phyloP scores from a whole-genome alignment of 2,797 vertebrate species.

The Channa striata region DNA sequence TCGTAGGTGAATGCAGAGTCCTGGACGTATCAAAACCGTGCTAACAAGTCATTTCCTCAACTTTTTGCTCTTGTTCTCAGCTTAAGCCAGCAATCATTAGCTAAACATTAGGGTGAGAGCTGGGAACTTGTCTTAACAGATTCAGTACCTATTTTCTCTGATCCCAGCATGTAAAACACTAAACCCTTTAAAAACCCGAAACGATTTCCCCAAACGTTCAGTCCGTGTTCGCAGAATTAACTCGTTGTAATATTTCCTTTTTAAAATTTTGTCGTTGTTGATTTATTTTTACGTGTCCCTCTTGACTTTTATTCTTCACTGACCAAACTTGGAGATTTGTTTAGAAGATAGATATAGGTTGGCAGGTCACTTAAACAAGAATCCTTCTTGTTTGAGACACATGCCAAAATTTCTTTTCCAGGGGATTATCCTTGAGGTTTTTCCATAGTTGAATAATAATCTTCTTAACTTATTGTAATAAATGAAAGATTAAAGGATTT shows the following conservation, averaged over 20 bases:
- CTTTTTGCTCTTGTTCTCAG: conserved; percentile 71
- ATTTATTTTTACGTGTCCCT: conserved; percentile 11
- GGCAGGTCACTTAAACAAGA: conserved; percentile 64
- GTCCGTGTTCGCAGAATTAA: conserved; percentile 41
- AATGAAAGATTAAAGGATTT: conserved; percentile 84
- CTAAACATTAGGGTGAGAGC: conserved; percentile 81
- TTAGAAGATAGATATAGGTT: conserved; percentile 62
- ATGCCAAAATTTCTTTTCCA: conserved; percentile 72
- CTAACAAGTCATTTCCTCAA: conserved; percentile 87
- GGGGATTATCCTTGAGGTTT: conserved; percentile 80
- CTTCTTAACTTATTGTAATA: conserved; percentile 84
- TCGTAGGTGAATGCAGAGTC: conserved; percentile 78
- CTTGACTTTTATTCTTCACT: conserved; percentile 21
- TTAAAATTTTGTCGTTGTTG: neutral
- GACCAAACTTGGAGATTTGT: conserved; percentile 53
- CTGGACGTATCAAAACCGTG: conserved; percentile 77
- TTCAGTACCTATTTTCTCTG: conserved; percentile 78
- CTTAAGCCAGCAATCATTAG: conserved; percentile 80
- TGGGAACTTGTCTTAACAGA: conserved; percentile 81
- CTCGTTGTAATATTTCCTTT: conserved; percentile 16
- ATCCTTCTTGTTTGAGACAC: conserved; percentile 72
- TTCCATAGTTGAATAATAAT: conserved; percentile 84
- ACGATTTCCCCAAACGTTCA: conserved; percentile 52
- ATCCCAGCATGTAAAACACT: conserved; percentile 71
- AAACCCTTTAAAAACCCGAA: conserved; percentile 69